Percentiles rank a stretch among this genome's conserved stretches.
Evolutionary conservation across 2,113 vertebrate species (phyloP).

Genomic region (Brachyistius frenatus): DNA sequence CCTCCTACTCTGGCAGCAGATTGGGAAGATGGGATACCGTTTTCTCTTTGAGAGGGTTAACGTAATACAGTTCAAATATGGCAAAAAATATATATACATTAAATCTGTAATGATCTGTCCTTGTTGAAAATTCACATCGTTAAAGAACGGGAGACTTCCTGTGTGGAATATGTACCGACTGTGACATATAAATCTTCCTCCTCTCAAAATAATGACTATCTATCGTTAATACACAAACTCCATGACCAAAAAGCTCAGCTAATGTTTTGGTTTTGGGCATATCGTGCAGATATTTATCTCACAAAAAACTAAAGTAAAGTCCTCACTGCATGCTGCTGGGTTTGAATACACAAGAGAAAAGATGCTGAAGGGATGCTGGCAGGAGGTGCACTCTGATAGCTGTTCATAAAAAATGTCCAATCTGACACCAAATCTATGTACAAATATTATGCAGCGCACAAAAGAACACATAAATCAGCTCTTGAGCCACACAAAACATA

Average conservation of each 20-base stretch:
- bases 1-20: neutral
- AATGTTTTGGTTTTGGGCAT: neutral
- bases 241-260: neutral
- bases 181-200: neutral
- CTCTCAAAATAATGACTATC: neutral
- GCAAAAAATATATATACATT: no score
- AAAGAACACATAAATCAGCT: neutral
- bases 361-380: neutral
- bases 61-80: constrained; percentile 1
- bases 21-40: neutral
- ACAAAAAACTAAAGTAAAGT: neutral
- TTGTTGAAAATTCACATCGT: no score
- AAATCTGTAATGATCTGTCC: no score
- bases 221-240: neutral
- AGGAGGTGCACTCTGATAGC: neutral
- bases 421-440: neutral
- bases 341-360: neutral
- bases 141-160: neutral
- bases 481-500: neutral
- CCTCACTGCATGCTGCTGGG: neutral
- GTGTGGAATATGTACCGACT: neutral
- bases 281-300: neutral
- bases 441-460: neutral
- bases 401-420: neutral
- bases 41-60: neutral